Conservation (phyloP, 2,797 vertebrate genomes). For the Crocodylus rhombifer region DNA sequence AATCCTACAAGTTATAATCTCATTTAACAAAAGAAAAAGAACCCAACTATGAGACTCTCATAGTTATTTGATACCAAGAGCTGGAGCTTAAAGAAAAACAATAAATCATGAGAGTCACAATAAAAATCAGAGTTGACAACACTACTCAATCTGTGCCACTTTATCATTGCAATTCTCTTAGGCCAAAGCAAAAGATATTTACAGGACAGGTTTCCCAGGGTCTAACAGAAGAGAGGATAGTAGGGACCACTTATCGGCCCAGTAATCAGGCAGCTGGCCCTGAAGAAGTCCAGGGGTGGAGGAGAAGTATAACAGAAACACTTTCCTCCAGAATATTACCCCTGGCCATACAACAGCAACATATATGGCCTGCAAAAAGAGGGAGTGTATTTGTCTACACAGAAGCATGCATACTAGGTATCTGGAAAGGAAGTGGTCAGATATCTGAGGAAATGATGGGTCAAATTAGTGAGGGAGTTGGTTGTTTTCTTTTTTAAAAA, state of each 20-base stretch:
- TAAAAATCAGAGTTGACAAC: not conserved
- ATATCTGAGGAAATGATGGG: not conserved
- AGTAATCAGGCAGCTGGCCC: not conserved
- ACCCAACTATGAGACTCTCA: not conserved
- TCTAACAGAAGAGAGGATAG: not conserved
- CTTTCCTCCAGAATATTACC: not conserved
- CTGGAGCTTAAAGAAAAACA: not conserved
- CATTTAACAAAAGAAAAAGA: not conserved
- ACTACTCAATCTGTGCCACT: not conserved
- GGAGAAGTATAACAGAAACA: not conserved
- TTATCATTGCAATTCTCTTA: not conserved
- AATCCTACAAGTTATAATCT: not conserved
- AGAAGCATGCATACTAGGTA: not conserved
- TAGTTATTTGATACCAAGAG: not conserved
- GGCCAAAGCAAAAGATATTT: not conserved
- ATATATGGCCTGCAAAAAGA: not conserved
- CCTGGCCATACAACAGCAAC: not conserved
- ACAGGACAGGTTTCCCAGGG: not conserved
- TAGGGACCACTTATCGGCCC: not conserved
- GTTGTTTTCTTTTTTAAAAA: not conserved
- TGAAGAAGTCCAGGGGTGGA: not conserved
- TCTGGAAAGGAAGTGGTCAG: not conserved
- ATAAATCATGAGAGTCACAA: not conserved
- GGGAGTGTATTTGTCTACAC: not conserved
- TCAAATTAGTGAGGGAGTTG: not conserved